Conservation (phyloP, 2,888 invertebrate species). For the Rhopalosiphum nymphaeae region DNA sequence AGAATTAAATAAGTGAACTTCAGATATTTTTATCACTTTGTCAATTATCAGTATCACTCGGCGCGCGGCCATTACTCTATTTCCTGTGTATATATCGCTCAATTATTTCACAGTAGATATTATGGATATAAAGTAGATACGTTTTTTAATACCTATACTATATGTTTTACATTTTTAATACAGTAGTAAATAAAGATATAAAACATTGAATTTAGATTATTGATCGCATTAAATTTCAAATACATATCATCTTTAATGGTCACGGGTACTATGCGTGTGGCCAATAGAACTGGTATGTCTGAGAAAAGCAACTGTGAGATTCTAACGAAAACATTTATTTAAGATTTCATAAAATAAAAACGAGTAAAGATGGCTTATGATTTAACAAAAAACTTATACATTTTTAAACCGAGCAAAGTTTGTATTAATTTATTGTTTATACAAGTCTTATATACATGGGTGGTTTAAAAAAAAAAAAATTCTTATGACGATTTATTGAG, state of each 20-base stretch:
- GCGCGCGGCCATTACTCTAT: not conserved
- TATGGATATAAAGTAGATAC: not conserved
- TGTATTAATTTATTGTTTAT: not conserved
- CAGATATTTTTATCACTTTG: not conserved
- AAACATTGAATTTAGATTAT: slow-evolving; percentile 24
- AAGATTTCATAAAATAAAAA: not conserved
- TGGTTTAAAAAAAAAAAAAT: not conserved
- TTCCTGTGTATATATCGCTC: slow-evolving; percentile 21
- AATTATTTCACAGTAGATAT: not conserved
- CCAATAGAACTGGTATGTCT: not conserved
- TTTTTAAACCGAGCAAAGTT: not conserved
- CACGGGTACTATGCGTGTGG: not conserved
- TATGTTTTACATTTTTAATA: slow-evolving; percentile 5
- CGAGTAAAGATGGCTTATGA: not conserved
- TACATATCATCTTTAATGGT: slow-evolving; percentile 11
- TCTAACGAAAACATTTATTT: not conserved
- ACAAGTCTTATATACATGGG: not conserved
- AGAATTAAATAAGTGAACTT: not conserved
- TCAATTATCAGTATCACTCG: not conserved
- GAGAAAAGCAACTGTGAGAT: not conserved
- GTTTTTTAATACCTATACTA: not conserved
- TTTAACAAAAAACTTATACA: not conserved
- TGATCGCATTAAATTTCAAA: not conserved
- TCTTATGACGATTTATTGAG: not conserved
- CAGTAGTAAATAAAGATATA: slow-evolving; percentile 22